phyloP scores from a whole-genome alignment of 2,113 vertebrate genomes.

The Heliornis fulica region DNA sequence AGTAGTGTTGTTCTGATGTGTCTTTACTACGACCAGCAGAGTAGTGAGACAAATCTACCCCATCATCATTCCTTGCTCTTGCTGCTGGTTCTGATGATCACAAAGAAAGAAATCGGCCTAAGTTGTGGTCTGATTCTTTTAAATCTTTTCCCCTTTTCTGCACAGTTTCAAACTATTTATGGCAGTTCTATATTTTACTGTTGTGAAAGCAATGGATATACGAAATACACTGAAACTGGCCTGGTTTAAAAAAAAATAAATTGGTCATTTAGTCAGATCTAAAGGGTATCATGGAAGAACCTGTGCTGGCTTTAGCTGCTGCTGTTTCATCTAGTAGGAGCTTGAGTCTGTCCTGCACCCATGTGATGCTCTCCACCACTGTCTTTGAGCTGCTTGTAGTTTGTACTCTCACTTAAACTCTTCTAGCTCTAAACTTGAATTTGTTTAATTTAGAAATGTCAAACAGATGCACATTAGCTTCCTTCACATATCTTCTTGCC shows the following conservation, averaged over 20 bases:
- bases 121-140: not conserved
- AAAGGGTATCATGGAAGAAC: not conserved
- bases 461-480: not conserved
- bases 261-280: not conserved
- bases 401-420: not conserved
- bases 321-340: not conserved
- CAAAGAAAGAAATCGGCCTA: not conserved
- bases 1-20: rapidly evolving
- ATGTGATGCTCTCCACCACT: not conserved
- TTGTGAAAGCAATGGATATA: not conserved
- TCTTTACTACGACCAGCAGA: not conserved
- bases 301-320: not conserved
- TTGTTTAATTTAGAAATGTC: not conserved
- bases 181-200: not conserved
- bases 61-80: not conserved
- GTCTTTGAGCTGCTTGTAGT: not conserved
- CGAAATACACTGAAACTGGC: not conserved
- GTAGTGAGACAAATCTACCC: not conserved
- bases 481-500: not conserved
- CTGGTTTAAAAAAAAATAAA: not conserved
- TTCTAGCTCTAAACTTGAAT: not conserved
- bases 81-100: not conserved
- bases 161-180: not conserved
- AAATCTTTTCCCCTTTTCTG: not conserved
- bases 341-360: not conserved